Evolutionary conservation across 2,113 vertebrate genomes (phyloP).

Genomic region (Mormyrus lacerda): DNA sequence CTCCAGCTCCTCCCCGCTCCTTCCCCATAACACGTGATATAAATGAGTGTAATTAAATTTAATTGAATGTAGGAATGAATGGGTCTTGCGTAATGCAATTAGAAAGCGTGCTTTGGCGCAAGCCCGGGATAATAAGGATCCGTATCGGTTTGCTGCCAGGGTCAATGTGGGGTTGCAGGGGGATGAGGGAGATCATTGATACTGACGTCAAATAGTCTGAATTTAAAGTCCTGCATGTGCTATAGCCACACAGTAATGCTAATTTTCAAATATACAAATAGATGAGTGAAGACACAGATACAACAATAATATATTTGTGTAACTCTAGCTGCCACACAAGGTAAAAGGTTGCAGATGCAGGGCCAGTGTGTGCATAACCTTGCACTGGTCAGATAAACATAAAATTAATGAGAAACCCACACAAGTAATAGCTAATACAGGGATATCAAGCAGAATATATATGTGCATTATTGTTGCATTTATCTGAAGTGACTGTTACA

Average conservation of each 20-base stretch:
- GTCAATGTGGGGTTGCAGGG: conserved; percentile 21
- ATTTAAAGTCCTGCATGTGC: conserved; percentile 35
- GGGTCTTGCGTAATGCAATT: conserved; percentile 53
- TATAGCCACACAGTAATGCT: background rate
- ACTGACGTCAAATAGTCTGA: conserved; percentile 44
- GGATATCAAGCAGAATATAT: background rate
- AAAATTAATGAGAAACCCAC: background rate
- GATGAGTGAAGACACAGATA: background rate
- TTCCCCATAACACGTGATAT: conserved; percentile 49
- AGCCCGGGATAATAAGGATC: conserved; percentile 44
- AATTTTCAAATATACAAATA: background rate
- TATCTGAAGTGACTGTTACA: background rate
- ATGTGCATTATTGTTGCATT: background rate
- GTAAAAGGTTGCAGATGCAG: background rate
- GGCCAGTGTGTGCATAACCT: background rate
- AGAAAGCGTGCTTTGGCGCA: conserved; percentile 37
- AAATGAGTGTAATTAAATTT: conserved; percentile 55
- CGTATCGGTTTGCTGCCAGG: conserved; percentile 39
- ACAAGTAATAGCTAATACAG: background rate
- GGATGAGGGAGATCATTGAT: conserved; percentile 35
- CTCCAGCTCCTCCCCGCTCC: background rate
- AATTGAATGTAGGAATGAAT: conserved; percentile 61
- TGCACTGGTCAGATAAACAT: background rate
- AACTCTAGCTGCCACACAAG: background rate
- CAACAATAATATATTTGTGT: background rate